Percentiles rank a stretch among this genome's conserved stretches.
Conservation (phyloP, 2,888 invertebrate species). For the Sphecodes monilicornis region DNA sequence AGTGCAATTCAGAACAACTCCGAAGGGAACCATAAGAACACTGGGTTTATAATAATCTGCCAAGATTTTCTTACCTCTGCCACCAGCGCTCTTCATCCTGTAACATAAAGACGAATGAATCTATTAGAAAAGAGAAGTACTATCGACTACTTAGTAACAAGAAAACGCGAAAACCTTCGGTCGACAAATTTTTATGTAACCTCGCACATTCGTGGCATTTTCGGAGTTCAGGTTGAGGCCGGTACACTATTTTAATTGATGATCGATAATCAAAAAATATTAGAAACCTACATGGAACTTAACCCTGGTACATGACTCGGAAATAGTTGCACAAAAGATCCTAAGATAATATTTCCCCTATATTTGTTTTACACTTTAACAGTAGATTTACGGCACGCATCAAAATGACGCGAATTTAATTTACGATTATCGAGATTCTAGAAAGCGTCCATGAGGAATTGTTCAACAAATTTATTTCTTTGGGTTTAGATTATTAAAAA, state of each 20-base stretch:
- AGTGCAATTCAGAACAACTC: slow-evolving; percentile 14
- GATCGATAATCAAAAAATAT: background rate
- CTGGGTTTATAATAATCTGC: slow-evolving; percentile 11
- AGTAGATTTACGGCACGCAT: too few species aligned
- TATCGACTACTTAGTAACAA: background rate
- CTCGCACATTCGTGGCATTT: too few species aligned
- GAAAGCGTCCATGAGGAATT: background rate
- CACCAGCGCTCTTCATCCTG: slow-evolving; percentile 81
- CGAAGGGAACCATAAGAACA: slow-evolving; percentile 4
- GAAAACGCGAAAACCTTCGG: background rate
- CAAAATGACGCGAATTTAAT: background rate
- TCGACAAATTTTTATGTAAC: background rate
- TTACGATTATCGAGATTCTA: background rate
- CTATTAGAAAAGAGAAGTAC: background rate
- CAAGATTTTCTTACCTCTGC: slow-evolving; percentile 79
- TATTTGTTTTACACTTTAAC: too few species aligned
- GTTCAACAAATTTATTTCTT: background rate
- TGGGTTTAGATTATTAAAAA: background rate
- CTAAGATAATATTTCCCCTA: too few species aligned
- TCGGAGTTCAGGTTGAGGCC: too few species aligned
- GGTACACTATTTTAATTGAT: too few species aligned
- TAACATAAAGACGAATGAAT: slow-evolving; percentile 66
- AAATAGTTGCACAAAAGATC: too few species aligned
- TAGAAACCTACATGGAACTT: too few species aligned
- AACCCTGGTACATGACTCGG: background rate